Base-by-base conservation (phyloP, 2,888 invertebrate genomes). In the Polia nebulosa region DNA sequence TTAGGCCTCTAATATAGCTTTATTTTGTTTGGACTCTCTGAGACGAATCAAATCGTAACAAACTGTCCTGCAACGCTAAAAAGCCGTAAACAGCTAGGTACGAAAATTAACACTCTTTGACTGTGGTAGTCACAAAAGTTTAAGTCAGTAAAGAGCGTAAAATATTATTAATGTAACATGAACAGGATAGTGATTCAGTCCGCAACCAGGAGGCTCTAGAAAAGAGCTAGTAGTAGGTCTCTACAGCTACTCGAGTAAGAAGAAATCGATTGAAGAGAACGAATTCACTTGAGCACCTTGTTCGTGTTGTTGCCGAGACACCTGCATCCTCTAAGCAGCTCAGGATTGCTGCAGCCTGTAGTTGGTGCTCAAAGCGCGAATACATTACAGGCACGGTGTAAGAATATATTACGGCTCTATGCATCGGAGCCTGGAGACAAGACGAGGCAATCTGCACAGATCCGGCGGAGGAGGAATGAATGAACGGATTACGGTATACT, bases 371-470 rank as follows among this genome's bases (percentile, higher is more conserved):
- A 72, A 55, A 78, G 61, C 29, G 27, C 13, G 56, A 78, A 73
- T 78, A 57, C 36, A 73, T 73, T 73, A 62, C 45, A 29, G 15
- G 41, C 27, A 34, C 25, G 5, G 9, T 11, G 32, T 39, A 11
- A 39, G 78, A 72, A 78, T 78, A 62, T 52, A 57, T 73, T 73
- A 63, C 52, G 8, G 45, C 17, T 29, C n/a, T 36, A 64, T 15
- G 56, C 34, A 62, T 39, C 34, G 20, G 25, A 22, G 34, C 27
- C 4, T 11, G 44, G 29, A 62, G 51, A 72, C 73, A 62, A 62
- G 56, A 57, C 34, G 39, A 39, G 44, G 49, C 62, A 56, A 78
- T 78, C 32, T 22, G 44, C 22, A 15, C 17, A n/a, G 20, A 56
- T 1, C 20, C 29, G 34, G 22, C 0, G n/a, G 9, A 7, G 13